Evolutionary conservation across 2,797 vertebrate species (phyloP).

Genomic region (Pampus argenteus): DNA sequence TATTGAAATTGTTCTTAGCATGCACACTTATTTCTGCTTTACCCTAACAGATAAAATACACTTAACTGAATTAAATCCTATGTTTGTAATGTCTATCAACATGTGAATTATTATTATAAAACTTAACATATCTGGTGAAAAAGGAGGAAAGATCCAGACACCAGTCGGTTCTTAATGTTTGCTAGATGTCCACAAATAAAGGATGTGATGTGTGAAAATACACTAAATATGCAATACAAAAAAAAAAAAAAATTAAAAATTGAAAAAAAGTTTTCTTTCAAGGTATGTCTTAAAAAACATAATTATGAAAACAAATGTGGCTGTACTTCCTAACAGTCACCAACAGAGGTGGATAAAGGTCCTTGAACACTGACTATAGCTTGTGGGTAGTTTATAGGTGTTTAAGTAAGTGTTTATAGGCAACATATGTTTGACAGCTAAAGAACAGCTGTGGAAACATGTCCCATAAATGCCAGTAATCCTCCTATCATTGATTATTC

Average conservation of each 20-base stretch:
- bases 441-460: neutral
- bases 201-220: neutral
- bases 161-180: too few species aligned
- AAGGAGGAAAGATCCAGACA: neutral
- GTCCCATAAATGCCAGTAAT: neutral
- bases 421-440: neutral
- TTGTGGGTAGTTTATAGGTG: neutral
- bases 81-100: neutral
- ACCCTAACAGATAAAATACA: neutral
- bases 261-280: neutral
- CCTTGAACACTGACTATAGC: neutral
- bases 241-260: too few species aligned
- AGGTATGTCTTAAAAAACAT: neutral
- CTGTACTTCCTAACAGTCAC: neutral
- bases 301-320: neutral
- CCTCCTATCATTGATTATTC: neutral
- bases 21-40: neutral
- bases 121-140: neutral
- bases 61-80: neutral
- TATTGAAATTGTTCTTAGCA: neutral
- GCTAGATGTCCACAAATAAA: neutral
- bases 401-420: neutral
- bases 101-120: slow-evolving; percentile 1
- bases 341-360: neutral
- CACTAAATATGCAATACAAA: neutral